Evolutionary conservation across 2,888 invertebrate genomes (phyloP).

Genomic region (Orchesellides sinensis): DNA sequence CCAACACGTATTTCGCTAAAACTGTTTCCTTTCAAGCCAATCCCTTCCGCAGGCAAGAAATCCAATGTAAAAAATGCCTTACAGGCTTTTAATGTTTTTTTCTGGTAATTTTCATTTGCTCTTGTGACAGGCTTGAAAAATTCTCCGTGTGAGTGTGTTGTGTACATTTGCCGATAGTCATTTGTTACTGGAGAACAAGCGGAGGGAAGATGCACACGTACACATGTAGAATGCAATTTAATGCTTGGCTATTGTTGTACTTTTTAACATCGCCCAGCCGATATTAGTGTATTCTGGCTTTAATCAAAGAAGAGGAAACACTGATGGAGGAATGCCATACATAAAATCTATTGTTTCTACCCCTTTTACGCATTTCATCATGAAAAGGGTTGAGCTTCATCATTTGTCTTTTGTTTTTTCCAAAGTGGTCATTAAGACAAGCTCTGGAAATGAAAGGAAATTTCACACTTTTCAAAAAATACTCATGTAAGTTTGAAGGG

Average conservation of each 20-base stretch:
- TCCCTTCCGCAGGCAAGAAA: no score
- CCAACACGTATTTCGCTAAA: no score
- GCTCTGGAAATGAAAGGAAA: constrained; percentile 6
- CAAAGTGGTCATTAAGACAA: constrained; percentile 51
- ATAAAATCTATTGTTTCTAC: no score
- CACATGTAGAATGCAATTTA: neutral
- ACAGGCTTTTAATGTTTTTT: no score
- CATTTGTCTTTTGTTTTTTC: constrained; percentile 49
- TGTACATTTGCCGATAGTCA: constrained; percentile 5
- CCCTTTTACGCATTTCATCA: constrained; percentile 6
- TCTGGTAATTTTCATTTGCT: constrained; percentile 39
- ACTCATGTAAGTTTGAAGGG: neutral
- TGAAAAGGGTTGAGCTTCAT: constrained; percentile 26
- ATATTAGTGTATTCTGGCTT: no score
- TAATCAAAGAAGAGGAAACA: constrained; percentile 7
- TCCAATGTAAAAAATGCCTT: no score
- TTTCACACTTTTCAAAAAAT: constrained; percentile 43
- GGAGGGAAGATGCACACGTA: constrained; percentile 18
- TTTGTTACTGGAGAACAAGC: constrained; percentile 12
- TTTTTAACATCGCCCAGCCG: no score
- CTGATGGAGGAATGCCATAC: no score
- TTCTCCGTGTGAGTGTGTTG: neutral
- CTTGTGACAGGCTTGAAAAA: neutral
- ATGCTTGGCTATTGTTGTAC: neutral
- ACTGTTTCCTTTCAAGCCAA: no score